phyloP scores from a whole-genome alignment of 2,888 invertebrate genomes.

The Atethmia centrago region DNA sequence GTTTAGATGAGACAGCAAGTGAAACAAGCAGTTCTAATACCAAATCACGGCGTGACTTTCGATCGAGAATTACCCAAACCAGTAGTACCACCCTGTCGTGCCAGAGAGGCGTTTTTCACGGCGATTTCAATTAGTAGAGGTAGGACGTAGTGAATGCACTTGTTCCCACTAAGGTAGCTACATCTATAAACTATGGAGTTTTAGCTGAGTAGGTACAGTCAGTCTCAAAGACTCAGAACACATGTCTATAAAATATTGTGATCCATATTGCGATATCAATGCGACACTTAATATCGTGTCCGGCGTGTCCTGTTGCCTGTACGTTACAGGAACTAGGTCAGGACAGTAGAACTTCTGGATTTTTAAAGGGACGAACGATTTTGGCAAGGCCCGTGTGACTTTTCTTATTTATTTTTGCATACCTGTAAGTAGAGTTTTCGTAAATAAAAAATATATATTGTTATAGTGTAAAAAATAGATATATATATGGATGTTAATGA shows the following conservation, averaged over 20 bases:
- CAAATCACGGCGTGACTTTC: conserved; percentile 13
- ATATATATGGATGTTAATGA: no score
- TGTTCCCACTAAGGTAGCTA: conserved; percentile 48
- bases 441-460: no score
- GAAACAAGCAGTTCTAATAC: neutral
- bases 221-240: neutral
- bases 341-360: no score
- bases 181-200: conserved; percentile 42
- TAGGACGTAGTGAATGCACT: conserved; percentile 56
- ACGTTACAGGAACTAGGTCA: no score
- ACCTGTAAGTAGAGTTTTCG: no score
- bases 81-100: conserved; percentile 55
- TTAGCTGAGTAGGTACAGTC: conserved; percentile 5
- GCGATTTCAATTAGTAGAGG: conserved; percentile 69
- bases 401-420: no score
- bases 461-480: no score
- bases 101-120: conserved; percentile 63
- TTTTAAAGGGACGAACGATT: no score
- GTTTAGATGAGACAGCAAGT: neutral
- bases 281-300: no score
- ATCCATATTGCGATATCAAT: neutral
- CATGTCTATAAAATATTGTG: neutral
- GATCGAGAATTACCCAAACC: conserved; percentile 29
- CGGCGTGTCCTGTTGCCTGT: no score
- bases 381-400: no score